Evolutionary conservation across 2,113 vertebrate species (phyloP).

Genomic region (Mugil cephalus): DNA sequence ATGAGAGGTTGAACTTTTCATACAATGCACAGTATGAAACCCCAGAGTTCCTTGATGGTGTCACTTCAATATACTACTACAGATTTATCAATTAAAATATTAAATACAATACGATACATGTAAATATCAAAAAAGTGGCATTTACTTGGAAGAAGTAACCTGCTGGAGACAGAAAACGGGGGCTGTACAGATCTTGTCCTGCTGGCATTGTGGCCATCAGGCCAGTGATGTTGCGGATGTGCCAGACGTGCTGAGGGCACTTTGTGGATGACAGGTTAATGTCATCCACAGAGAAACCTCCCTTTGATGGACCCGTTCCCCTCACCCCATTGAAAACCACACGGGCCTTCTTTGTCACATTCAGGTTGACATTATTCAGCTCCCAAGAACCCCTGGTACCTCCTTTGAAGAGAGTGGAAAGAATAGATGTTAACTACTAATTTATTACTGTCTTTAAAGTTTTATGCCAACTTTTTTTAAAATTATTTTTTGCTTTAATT

Average conservation of each 20-base stretch:
- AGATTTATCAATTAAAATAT: too few relatives aligned
- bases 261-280: constrained; percentile 90
- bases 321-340: constrained; percentile 86
- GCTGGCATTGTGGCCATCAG: constrained; percentile 75
- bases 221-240: constrained; percentile 85
- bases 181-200: constrained; percentile 79
- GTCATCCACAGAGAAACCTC: constrained; percentile 91
- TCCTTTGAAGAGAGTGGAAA: constrained; percentile 33
- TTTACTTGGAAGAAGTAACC: constrained; percentile 90
- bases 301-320: constrained; percentile 76
- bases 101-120: too few relatives aligned
- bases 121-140: background rate
- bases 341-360: constrained; percentile 82
- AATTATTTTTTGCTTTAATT: too few relatives aligned
- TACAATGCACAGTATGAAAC: too few relatives aligned
- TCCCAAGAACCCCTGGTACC: constrained; percentile 85
- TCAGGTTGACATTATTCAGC: constrained; percentile 85
- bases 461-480: too few relatives aligned
- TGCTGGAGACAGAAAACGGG: constrained; percentile 84
- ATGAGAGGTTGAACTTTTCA: too few relatives aligned
- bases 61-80: too few relatives aligned
- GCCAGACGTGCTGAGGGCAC: constrained; percentile 90
- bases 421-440: too few relatives aligned
- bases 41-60: too few relatives aligned
- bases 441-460: too few relatives aligned